These are phyloP conservation scores for Aurelia aurita complex sp. Pacific DNA, from an alignment of 30 jellyfish, hydroid and myxozoan genomes.

Conservation along the genomic window DNA sequence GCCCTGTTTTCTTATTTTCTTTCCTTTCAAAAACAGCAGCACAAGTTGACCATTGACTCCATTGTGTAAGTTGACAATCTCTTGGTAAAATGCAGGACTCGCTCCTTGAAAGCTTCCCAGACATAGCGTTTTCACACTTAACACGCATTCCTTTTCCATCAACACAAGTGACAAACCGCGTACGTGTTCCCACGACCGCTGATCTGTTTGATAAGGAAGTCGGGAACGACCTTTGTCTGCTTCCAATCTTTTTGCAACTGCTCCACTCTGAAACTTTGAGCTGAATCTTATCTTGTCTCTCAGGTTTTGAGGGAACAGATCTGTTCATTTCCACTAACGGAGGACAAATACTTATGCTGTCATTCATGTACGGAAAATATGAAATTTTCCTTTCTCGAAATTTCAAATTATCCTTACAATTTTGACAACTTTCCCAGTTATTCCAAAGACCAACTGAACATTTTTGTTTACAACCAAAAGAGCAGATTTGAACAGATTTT, in stretches of 20 bases:
- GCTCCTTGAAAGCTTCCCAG: background rate
- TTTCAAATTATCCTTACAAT: constrained; percentile 1
- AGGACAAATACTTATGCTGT: constrained; percentile 38
- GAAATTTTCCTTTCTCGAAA: constrained; percentile 42
- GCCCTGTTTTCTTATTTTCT: background rate
- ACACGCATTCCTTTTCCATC: constrained; percentile 7
- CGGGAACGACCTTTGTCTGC: background rate
- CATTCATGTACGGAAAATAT: constrained; percentile 17
- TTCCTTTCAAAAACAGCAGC: background rate
- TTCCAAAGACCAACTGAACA: constrained; percentile 62
- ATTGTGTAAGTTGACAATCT: constrained; percentile 37
- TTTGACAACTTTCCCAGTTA: constrained; percentile 46
- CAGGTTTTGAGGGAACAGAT: background rate
- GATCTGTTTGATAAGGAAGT: background rate
- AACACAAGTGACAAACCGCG: constrained; percentile 23
- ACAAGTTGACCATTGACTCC: constrained; percentile 68
- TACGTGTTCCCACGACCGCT: constrained; percentile 24
- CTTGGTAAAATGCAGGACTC: constrained; percentile 56
- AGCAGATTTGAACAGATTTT: constrained; percentile 33
- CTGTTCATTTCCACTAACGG: constrained; percentile 22
- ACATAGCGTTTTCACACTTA: constrained; percentile 14
- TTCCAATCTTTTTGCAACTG: constrained; percentile 9
- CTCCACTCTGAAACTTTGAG: constrained; percentile 35
- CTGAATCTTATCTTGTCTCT: background rate
- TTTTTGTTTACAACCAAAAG: constrained; percentile 57